These are phyloP conservation scores for Periphyllus acericola DNA, from an alignment of 2,888 invertebrate species.

Conservation along the genomic window DNA sequence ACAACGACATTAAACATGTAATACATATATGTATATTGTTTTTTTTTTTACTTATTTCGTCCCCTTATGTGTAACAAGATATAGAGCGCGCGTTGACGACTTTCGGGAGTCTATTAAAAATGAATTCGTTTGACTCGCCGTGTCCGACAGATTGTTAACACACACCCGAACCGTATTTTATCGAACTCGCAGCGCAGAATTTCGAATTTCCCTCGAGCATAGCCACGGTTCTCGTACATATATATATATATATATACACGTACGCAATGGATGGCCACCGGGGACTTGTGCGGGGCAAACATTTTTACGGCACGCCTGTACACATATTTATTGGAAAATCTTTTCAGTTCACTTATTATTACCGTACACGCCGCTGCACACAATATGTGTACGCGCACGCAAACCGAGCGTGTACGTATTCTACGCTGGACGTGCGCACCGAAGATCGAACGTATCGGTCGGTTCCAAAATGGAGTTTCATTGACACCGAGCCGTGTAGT, in stretches of 20 bases:
- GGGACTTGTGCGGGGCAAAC: slow-evolving; percentile 6
- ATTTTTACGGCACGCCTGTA: neutral
- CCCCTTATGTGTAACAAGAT: neutral
- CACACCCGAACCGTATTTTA: slow-evolving; percentile 23
- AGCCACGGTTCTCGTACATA: neutral
- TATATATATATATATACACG: neutral
- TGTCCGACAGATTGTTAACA: slow-evolving; percentile 7
- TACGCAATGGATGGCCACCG: neutral
- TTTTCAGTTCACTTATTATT: slow-evolving; percentile 11
- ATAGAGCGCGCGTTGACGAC: neutral
- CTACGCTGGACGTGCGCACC: neutral
- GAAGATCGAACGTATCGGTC: neutral
- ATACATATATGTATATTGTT: neutral
- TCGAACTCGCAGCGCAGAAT: neutral
- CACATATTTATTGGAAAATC: slow-evolving; percentile 15
- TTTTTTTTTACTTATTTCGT: neutral
- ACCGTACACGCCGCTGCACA: neutral
- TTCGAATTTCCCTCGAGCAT: slow-evolving; percentile 27
- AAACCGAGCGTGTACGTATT: neutral
- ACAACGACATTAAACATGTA: neutral
- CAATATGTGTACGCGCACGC: neutral
- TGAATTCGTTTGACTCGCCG: slow-evolving; percentile 7
- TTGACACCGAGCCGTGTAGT: neutral
- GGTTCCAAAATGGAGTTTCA: neutral
- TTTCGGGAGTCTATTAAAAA: slow-evolving; percentile 18